Evolutionary conservation across 2,797 vertebrate genomes (phyloP), one percentile per base, ranked within the genome.

Genomic region (Typhlichthys eigenmanni): DNA sequence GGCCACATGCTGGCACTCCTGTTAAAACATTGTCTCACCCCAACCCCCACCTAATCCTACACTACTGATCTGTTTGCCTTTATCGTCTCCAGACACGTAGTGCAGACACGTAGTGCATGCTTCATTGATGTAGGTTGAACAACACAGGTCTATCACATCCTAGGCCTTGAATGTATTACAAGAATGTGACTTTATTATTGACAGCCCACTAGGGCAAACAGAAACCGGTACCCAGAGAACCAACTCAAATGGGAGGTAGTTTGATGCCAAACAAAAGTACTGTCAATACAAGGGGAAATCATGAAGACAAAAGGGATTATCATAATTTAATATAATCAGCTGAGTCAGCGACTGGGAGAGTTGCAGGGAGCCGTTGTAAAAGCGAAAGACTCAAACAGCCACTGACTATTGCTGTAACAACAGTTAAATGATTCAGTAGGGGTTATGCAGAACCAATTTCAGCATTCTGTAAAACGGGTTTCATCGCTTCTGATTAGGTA

Each of bases 1-100:
- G 83, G 58, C 84, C 87, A 83, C 91, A 89, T 88, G 85, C 88
- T 88, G 89, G 54, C 87, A 73, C 62, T 78, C 81, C 85, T 88
- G 88, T 87, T 87, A 81, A 79, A 88, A 88, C 86, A 83, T 85
- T 91, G 87, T 90, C 86, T 88, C 64, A 81, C 83, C 56, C 67
- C 24, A 43, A 43, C 47, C 47, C 47, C 55, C 34, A 16, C 10
- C 43, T 43, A 12, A n/a, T 12, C 55, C 10, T 13, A 66, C 62
- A 66, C 55, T 72, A 72, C 79, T 92, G 90, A 93, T 92, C 91
- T 86, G 71, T 66, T 47, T 78, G 75, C 62, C 24, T 88, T 92
- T 92, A 93, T 91, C 81, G 6, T 84, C 79, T 72, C 76, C 76
- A 86, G 75, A 84, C 87, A 82, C 46, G 8, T 49, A 83, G 64